Base-by-base conservation (phyloP, 2,113 vertebrate species). In the Zootoca vivipara region DNA sequence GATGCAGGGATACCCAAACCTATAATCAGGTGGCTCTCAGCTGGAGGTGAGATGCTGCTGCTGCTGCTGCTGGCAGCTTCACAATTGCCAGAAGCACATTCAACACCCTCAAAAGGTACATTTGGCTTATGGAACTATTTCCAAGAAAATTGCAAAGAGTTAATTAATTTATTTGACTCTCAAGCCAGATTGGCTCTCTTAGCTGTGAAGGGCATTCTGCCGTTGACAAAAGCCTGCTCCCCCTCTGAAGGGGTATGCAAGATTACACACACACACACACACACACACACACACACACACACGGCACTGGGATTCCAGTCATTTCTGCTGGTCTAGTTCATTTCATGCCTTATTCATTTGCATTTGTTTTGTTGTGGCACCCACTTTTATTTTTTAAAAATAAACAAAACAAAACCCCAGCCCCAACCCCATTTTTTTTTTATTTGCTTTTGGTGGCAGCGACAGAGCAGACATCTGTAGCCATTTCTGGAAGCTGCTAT, bases 1-100 rank as follows among this genome's bases (percentile, higher is more conserved):
- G 82, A 87, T 40, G 62, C 16, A 92, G 78, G 91, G 84, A 40
- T 74, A 91, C 85, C 35, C 88, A 82, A 91, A 88, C 78, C 9
- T 75, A 38, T 35, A 85, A 75, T 85, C 78, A 77, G 40, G 35
- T 64, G 84, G 38, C 7, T 89, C 33, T 85, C 70, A 30, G 30
- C 20, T 65, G 46, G 58, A 83, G 69, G 69, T 80, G 62, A 87
- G 69, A 81, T 2, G 62, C 22, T 82, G 26, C 65, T 65, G 64
- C 56, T 65, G 79, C 74, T 8, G 18, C 7, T 73, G 18, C 28
- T 33, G 46, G 4, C 8, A 7, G 10, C 64, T 46, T 77, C 67
- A 15, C 75, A 67, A 93, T 81, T 40, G 26, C 82, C 73, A 85
- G 42, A 65, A 85, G 9, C 42, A 67, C 73, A 81, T 75, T 82